Conservation (phyloP, 2,888 invertebrate species). For the Octodonta nipae region DNA sequence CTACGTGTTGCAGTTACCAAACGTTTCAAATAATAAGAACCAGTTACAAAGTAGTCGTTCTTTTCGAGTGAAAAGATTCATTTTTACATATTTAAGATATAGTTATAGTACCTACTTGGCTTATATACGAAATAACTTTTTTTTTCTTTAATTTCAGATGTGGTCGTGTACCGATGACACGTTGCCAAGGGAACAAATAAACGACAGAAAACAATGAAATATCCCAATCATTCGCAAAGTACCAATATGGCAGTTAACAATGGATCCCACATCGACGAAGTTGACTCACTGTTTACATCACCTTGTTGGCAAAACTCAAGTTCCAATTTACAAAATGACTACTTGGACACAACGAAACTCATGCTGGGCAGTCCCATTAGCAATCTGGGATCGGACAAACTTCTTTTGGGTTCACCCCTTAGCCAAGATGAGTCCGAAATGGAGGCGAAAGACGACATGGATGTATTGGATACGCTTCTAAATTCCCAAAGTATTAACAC, state of each 20-base stretch:
- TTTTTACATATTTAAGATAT: no score
- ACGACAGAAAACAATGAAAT: constrained; percentile 35
- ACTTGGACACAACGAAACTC: constrained; percentile 41
- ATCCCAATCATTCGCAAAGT: constrained; percentile 32
- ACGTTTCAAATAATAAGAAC: no score
- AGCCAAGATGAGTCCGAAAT: constrained; percentile 37
- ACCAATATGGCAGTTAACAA: constrained; percentile 34
- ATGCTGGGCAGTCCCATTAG: constrained; percentile 44
- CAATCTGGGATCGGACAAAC: constrained; percentile 38
- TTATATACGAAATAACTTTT: no score
- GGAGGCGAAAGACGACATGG: constrained; percentile 38
- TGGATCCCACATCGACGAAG: constrained; percentile 38
- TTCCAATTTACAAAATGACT: constrained; percentile 38
- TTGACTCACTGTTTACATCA: constrained; percentile 59
- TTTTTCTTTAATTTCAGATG: no score
- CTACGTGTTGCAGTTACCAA: no score
- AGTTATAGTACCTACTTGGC: no score
- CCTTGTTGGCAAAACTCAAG: constrained; percentile 51
- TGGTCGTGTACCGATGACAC: no score
- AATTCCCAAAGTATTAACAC: constrained; percentile 37
- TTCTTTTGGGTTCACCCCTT: constrained; percentile 41
- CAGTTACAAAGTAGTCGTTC: no score
- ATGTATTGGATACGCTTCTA: constrained; percentile 41
- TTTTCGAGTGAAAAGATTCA: no score
- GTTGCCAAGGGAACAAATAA: no score